Base-by-base conservation (phyloP, 2,888 invertebrate species). In the Amiota communis region DNA sequence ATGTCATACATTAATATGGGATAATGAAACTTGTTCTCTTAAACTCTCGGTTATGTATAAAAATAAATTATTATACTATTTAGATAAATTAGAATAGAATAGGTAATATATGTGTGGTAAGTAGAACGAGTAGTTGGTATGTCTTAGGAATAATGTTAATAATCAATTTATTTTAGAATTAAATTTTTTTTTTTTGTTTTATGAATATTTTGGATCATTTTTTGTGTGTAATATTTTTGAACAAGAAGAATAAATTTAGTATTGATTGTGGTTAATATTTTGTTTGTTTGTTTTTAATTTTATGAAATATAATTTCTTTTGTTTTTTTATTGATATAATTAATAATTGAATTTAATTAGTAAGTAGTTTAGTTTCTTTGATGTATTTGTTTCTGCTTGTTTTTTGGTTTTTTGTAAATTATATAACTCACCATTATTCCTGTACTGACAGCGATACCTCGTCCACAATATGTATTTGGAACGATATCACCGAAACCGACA, bases 381-480 rank as follows among this genome's bases (percentile, higher is more conserved):
- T 23, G 23, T 59, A 11, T 56, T 61, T 49, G 57, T 74, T 71
- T n/a, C n/a, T n/a, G n/a, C n/a, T 47, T 23, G 48, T 15, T 72
- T 56, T 51, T 70, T 20, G 15, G 75, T 73, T 74, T 77, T 76
- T 73, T 76, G 23, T 80, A 53, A 78, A 64, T 69, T 75, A 78
- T 77, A 77, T 80, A 86, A 93, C 95, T 95, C 95, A 99, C 99
- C 98, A 99, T 98, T 91, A 99, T 98, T 90, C 99, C 99, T 87
- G 98, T 98, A 91, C 97, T 96, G 90, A 99, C 98, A 89, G 99
- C 98, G 90, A 99, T 98, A 90, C 97, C 98, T 91, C 99, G 93
- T 89, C 99, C 99, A 92, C 99, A 99, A 93, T 99, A 99, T 84
- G 99, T 99, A 92, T 99, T 99, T 90, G 99, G 99, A 90, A 99